A percentile compares a stretch with the other conserved stretches of the same genome.
phyloP scores from a whole-genome alignment of 2,888 invertebrate species.

The Thera britannica region DNA sequence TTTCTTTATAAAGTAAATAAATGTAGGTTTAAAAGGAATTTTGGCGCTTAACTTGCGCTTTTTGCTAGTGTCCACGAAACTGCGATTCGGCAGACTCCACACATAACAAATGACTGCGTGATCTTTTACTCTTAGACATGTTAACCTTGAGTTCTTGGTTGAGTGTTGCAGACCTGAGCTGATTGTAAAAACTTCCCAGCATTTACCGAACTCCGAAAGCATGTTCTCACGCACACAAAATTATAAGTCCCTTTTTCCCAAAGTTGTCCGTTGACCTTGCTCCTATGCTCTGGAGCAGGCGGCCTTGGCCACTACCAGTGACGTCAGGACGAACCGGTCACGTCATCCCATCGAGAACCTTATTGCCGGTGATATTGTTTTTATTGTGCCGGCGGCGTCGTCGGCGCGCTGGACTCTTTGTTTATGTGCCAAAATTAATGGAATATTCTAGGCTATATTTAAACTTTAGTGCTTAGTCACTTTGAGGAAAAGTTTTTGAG shows the following conservation, averaged over 20 bases:
- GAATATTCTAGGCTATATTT: conserved; percentile 1
- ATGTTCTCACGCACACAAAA: conserved; percentile 2
- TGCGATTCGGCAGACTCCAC: background rate
- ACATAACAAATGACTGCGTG: background rate
- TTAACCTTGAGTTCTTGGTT: conserved; percentile 1
- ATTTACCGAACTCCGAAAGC: background rate
- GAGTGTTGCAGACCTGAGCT: background rate
- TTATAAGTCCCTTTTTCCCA: conserved; percentile 1
- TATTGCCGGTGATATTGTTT: conserved; percentile 17
- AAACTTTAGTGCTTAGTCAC: background rate
- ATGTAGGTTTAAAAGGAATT: too few relatives aligned
- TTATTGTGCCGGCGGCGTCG: conserved; percentile 10
- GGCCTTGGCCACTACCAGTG: conserved; percentile 24
- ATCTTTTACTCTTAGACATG: background rate
- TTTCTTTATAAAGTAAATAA: too few relatives aligned
- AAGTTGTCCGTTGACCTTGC: conserved; percentile 24
- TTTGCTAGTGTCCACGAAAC: background rate
- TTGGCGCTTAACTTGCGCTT: background rate
- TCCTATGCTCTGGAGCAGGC: conserved; percentile 17
- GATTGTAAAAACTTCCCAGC: background rate
- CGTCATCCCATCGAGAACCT: conserved; percentile 34
- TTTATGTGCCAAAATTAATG: conserved; percentile 22
- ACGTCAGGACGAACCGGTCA: conserved; percentile 39
- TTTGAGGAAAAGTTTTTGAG: background rate
- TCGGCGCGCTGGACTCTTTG: conserved; percentile 5